Conservation (phyloP, 2,888 invertebrate genomes). For the Drosophila anomalata region DNA sequence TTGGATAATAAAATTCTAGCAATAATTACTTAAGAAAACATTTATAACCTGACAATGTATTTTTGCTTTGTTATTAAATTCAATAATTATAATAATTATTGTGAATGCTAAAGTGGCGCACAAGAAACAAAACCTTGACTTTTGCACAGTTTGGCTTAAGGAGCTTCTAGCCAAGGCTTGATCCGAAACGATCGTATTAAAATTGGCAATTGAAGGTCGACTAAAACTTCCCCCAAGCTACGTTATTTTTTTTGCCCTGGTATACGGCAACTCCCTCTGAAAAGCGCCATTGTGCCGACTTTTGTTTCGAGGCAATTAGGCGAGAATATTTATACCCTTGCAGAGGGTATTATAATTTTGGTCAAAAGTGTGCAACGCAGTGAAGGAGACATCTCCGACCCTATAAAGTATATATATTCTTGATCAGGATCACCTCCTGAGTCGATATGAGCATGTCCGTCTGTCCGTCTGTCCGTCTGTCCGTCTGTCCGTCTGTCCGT, state of each 20-base stretch:
- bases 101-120: conserved; percentile 36
- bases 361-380: no score
- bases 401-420: no score
- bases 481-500: no score
- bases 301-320: conserved; percentile 56
- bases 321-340: conserved; percentile 53
- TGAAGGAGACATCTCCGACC: no score
- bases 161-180: conserved; percentile 9
- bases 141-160: conserved; percentile 41
- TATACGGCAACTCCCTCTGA: conserved; percentile 8
- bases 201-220: conserved; percentile 64
- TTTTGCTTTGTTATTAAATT: conserved; percentile 33
- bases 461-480: no score
- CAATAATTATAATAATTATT: conserved; percentile 61
- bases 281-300: conserved; percentile 34
- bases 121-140: conserved; percentile 46
- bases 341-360: no score
- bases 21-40: conserved; percentile 7
- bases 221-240: conserved; percentile 6
- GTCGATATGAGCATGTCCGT: no score
- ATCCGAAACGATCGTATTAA: conserved; percentile 30
- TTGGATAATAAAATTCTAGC: conserved; percentile 15
- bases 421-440: no score
- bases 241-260: background rate
- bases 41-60: conserved; percentile 11